These are phyloP conservation scores for Ametastegia equiseti DNA, from an alignment of 2,888 invertebrate species.

Conservation along the genomic window DNA sequence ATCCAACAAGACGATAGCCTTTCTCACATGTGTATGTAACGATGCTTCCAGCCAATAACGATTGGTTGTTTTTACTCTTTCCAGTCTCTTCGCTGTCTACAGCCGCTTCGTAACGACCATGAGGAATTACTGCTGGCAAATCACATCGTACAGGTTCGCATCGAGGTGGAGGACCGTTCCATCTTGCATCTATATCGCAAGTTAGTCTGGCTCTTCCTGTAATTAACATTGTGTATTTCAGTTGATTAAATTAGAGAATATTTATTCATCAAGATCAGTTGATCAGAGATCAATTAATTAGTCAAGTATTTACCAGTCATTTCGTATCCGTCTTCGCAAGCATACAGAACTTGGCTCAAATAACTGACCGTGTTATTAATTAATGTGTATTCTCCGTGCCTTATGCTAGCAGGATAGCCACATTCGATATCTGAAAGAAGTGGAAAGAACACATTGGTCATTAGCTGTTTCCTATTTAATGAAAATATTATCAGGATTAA, in stretches of 20 bases:
- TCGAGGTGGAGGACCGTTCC: constrained; percentile 95
- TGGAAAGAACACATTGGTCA: constrained; percentile 38
- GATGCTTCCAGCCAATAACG: constrained; percentile 81
- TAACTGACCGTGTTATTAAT: constrained; percentile 93
- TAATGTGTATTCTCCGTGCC: constrained; percentile 88
- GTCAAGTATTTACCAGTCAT: constrained; percentile 80
- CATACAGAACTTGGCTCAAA: constrained; percentile 90
- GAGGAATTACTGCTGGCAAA: constrained; percentile 65
- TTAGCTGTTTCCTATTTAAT: too few relatives aligned
- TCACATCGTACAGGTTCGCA: constrained; percentile 81
- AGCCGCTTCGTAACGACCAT: constrained; percentile 56
- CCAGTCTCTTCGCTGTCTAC: constrained; percentile 49
- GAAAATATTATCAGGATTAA: too few relatives aligned
- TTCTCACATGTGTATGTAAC: constrained; percentile 87
- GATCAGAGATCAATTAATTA: background rate
- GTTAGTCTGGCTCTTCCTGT: constrained; percentile 86
- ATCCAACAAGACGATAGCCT: constrained; percentile 84
- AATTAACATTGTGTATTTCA: constrained; percentile 9
- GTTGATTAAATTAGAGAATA: background rate
- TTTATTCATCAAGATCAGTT: background rate
- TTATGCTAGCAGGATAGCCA: constrained; percentile 91
- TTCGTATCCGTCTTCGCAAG: constrained; percentile 89
- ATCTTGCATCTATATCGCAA: constrained; percentile 94
- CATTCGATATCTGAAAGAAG: constrained; percentile 88
- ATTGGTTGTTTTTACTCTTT: constrained; percentile 64